Base-by-base conservation (phyloP, 30 jellyfish, hydroid and myxozoan species). In the Catostylus mosaicus region DNA sequence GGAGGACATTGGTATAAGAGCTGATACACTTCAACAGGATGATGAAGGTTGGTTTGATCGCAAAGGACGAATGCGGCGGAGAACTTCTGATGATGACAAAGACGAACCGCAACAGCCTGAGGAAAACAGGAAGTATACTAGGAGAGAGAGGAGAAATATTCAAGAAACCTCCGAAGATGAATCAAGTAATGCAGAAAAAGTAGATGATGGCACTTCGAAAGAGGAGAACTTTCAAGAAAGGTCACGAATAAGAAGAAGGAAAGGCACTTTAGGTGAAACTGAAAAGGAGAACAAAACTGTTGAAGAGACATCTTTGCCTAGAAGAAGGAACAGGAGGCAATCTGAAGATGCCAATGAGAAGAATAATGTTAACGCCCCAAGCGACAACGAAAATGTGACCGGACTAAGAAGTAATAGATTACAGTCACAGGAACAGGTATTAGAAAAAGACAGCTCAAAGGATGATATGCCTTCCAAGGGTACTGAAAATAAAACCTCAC, bases 31-130 rank as follows among this genome's bases (percentile, higher is more conserved):
- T 14, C 27, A 45, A 36, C 32, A 73, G 33, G 84, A 69, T 22
- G 29, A 8, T 18, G 59, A 32, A 1, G 30, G 18, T 14, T 23
- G 59, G 8, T 12, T 1, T 16, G 78, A 66, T 33, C 2, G 23
- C 14, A 66, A 33, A 29, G 51, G n/a, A 65, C 60, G 68, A 50
- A 16, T 72, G 34, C 16, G 73, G 10, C 30, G 29, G 47, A 78
- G 68, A 60, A 43, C 31, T 19, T 51, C 47, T 16, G 33, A 47
- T 19, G 50, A 73, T 31, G 82, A 70, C 26, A 48, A 43, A 8
- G 57, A 72, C 12, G 67, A 3, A 3, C 67, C 6, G 67, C n/a
- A 19, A 54, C 67, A 54, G 7, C 54, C 14, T 14, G 14, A 40
- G 54, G 54, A 4, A 61, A 26, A 61, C 8, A 61, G 36, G 9